Evolutionary conservation across 2,797 vertebrate genomes (phyloP).

Genomic region (Dipus sagitta): DNA sequence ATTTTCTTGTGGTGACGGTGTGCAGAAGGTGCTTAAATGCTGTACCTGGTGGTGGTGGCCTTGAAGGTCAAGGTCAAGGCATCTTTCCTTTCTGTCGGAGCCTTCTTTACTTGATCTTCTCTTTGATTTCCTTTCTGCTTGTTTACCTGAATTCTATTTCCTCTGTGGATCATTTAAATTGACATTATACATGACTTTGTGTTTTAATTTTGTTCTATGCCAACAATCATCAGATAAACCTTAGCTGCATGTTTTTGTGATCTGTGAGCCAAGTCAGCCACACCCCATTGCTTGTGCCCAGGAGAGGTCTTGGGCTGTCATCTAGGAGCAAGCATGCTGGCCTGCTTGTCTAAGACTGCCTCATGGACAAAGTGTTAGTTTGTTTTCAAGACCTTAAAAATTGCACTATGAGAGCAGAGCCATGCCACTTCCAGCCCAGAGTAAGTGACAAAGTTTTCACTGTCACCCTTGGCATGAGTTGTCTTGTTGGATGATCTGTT

Average conservation of each 20-base stretch:
- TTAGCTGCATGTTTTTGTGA: constrained; percentile 2
- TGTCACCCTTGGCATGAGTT: background rate
- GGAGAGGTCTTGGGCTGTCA: background rate
- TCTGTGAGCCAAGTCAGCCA: background rate
- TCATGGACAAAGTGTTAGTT: background rate
- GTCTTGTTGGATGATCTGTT: background rate
- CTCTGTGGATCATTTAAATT: background rate
- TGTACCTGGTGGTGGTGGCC: background rate
- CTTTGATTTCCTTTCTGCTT: constrained; percentile 11
- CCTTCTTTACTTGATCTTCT: background rate
- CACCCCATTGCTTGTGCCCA: too few relatives aligned
- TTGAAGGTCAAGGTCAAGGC: background rate
- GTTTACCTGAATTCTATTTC: background rate
- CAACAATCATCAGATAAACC: background rate
- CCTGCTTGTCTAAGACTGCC: background rate
- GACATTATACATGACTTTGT: background rate
- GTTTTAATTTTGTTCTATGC: constrained; percentile 11
- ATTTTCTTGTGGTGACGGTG: background rate
- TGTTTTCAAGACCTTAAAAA: background rate
- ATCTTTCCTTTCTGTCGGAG: constrained; percentile 10
- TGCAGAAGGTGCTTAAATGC: background rate
- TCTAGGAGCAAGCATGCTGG: background rate
- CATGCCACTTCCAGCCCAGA: background rate
- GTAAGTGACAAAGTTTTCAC: background rate
- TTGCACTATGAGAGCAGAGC: background rate